Evolutionary conservation across 2,888 invertebrate genomes (phyloP).

Genomic region (Choreutis nemorana): DNA sequence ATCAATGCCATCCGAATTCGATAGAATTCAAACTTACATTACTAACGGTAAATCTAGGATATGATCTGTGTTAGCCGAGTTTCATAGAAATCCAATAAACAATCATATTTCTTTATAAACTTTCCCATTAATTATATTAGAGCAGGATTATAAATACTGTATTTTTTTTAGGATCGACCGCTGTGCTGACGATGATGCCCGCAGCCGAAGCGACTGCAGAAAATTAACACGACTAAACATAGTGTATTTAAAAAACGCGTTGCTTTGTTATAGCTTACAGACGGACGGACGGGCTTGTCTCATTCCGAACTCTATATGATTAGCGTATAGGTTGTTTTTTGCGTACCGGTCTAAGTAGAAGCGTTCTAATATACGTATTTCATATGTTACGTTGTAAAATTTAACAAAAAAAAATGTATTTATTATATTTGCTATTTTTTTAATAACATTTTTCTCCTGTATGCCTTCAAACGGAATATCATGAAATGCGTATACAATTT

Average conservation of each 20-base stretch:
- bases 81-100: too few species aligned
- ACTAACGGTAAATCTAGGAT: too few species aligned
- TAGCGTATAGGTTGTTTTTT: slow-evolving; percentile 51
- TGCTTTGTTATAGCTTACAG: slow-evolving; percentile 55
- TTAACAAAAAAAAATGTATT: slow-evolving; percentile 1
- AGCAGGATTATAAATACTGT: too few species aligned
- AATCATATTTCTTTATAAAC: too few species aligned
- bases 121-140: too few species aligned
- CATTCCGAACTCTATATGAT: slow-evolving; percentile 55
- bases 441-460: slow-evolving; percentile 2
- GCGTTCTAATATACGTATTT: slow-evolving; percentile 11
- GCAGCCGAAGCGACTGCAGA: slow-evolving; percentile 23
- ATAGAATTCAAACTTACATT: too few species aligned
- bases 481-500: neutral
- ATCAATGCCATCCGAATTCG: too few species aligned
- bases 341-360: slow-evolving; percentile 29
- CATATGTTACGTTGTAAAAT: slow-evolving; percentile 5
- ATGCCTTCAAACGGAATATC: too few species aligned
- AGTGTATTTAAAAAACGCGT: slow-evolving; percentile 31
- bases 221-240: slow-evolving; percentile 23
- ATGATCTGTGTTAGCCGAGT: too few species aligned
- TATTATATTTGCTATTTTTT: slow-evolving; percentile 1
- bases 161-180: too few species aligned
- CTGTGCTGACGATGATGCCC: too few species aligned
- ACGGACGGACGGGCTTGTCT: slow-evolving; percentile 42